Evolutionary conservation across 2,888 invertebrate species (phyloP).

Genomic region (Erebia palarica): DNA sequence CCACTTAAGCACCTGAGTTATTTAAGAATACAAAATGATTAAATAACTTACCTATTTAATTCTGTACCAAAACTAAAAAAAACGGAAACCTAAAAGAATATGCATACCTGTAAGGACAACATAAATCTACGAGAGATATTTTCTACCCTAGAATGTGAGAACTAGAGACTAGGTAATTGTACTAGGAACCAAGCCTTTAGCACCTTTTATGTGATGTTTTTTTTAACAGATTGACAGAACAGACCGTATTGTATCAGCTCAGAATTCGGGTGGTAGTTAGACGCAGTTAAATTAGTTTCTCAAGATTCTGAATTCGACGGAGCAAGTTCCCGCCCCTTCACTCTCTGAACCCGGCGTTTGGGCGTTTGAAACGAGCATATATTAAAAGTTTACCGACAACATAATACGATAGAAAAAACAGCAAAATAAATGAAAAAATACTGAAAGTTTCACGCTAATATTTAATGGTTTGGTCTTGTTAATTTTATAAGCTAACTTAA

Average conservation of each 20-base stretch:
- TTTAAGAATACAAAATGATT: no score
- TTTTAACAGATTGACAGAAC: conserved; percentile 37
- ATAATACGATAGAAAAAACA: conserved; percentile 53
- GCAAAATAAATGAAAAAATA: not conserved
- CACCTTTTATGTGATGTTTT: not conserved
- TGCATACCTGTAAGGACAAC: no score
- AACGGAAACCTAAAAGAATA: no score
- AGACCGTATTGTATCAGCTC: conserved; percentile 54
- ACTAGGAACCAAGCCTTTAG: no score
- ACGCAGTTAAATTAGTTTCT: conserved; percentile 80
- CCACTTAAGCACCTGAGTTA: no score
- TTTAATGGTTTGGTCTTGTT: not conserved
- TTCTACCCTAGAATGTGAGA: no score
- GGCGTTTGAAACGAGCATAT: conserved; percentile 69
- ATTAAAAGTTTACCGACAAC: conserved; percentile 74
- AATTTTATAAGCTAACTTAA: no score
- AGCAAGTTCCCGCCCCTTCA: conserved; percentile 61
- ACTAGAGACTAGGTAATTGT: no score
- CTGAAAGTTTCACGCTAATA: not conserved
- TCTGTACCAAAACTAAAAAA: no score
- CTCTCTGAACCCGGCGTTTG: conserved; percentile 37
- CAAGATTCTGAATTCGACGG: conserved; percentile 75
- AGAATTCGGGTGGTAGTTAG: conserved; percentile 74
- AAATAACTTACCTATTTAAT: no score
- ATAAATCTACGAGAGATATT: no score